A percentile compares a stretch with the other conserved stretches of the same genome.
Conservation (phyloP, 2,797 vertebrate genomes). For the Corythornis leucogaster region DNA sequence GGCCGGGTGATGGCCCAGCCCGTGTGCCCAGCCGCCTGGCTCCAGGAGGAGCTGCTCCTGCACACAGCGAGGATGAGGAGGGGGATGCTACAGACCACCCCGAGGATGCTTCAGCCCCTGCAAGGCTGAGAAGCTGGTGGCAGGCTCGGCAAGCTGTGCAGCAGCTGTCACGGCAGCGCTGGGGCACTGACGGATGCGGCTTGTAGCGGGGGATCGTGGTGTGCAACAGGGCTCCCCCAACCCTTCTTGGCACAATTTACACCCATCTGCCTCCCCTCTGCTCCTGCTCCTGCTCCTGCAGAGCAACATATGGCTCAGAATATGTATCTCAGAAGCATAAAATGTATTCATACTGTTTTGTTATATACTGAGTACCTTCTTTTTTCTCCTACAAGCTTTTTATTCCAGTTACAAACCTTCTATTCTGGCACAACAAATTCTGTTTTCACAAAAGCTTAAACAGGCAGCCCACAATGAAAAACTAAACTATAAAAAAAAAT, state of each 20-base stretch:
- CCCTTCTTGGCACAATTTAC: too few relatives aligned
- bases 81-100: too few relatives aligned
- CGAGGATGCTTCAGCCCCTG: too few relatives aligned
- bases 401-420: not conserved
- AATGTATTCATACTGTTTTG: not conserved
- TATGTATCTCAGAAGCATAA: not conserved
- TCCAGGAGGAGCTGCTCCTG: not conserved
- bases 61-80: too few relatives aligned
- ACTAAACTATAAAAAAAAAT: not conserved
- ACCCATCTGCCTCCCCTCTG: not conserved
- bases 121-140: too few relatives aligned
- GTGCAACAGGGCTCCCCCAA: too few relatives aligned
- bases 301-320: too few relatives aligned
- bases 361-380: conserved; percentile 4
- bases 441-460: not conserved
- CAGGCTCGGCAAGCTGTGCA: too few relatives aligned
- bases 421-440: not conserved
- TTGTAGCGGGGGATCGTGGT: too few relatives aligned
- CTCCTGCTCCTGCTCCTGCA: not conserved
- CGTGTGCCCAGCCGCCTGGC: accelerated
- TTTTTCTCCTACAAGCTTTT: not conserved
- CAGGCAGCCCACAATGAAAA: not conserved
- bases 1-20: not conserved
- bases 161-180: too few relatives aligned
- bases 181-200: too few relatives aligned